Conservation (phyloP, 2,888 invertebrate species). For the Phaonia tiefii region DNA sequence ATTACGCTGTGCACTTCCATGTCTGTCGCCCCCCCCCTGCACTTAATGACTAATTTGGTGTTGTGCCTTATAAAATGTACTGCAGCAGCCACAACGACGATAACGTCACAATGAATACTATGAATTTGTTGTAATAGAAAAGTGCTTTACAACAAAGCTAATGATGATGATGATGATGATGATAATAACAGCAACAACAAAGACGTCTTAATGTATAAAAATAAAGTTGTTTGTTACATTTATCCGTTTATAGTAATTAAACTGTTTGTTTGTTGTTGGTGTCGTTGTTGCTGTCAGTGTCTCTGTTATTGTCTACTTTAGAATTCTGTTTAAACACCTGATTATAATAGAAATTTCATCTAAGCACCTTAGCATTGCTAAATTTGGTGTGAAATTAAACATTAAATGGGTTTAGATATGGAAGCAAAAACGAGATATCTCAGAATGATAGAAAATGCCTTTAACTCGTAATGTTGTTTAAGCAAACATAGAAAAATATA, state of each 20-base stretch:
- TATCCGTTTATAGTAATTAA: constrained; percentile 73
- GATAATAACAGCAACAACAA: no score
- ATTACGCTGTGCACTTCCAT: not conserved
- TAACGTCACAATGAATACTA: constrained; percentile 9
- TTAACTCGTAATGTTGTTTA: no score
- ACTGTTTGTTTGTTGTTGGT: constrained; percentile 50
- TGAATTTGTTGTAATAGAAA: constrained; percentile 53
- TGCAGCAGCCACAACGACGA: constrained; percentile 18
- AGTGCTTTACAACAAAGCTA: not conserved
- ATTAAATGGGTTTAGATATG: constrained; percentile 56
- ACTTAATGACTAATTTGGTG: constrained; percentile 52
- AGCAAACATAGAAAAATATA: no score
- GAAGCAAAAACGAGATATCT: not conserved
- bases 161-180: not conserved
- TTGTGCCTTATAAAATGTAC: constrained; percentile 31
- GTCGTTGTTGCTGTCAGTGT: constrained; percentile 9
- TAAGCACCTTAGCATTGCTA: constrained; percentile 50
- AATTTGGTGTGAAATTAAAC: constrained; percentile 61
- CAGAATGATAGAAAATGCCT: no score
- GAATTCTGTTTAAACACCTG: constrained; percentile 50
- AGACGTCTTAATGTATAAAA: constrained; percentile 72
- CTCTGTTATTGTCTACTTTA: constrained; percentile 40
- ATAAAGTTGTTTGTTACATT: constrained; percentile 76
- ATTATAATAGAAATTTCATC: constrained; percentile 52
- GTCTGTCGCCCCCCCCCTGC: not conserved